These are phyloP conservation scores for Diceros bicornis DNA, from an alignment of 2,797 vertebrate species.

Conservation along the genomic window DNA sequence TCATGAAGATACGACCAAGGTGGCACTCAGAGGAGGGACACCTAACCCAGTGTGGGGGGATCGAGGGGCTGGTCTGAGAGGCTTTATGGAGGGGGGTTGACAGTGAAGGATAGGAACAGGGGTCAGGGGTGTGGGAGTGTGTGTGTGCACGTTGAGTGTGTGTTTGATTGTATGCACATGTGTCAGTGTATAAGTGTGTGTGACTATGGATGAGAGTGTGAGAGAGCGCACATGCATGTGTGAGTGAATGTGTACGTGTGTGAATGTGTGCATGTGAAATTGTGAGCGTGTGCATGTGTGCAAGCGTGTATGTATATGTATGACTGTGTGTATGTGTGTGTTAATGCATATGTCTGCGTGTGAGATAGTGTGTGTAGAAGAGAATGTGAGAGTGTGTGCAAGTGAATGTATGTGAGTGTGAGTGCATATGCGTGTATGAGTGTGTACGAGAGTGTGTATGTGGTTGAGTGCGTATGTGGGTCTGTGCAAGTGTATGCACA, in stretches of 20 bases:
- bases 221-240: background rate
- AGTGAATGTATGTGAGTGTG: background rate
- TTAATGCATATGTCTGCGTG: too few relatives aligned
- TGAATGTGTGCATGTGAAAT: background rate
- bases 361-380: background rate
- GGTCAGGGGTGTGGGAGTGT: background rate
- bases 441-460: background rate
- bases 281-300: background rate
- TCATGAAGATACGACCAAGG: background rate
- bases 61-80: background rate
- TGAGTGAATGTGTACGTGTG: too few relatives aligned
- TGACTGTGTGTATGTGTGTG: background rate
- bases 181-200: rapidly evolving
- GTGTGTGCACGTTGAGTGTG: too few relatives aligned
- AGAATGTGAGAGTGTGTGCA: too few relatives aligned
- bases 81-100: rapidly evolving
- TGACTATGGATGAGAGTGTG: background rate
- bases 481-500: background rate
- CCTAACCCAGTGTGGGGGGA: rapidly evolving
- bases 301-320: too few relatives aligned
- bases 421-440: too few relatives aligned
- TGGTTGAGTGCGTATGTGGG: background rate
- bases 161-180: background rate
- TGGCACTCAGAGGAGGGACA: background rate
- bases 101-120: background rate